phyloP scores from a whole-genome alignment of 2,113 vertebrate species.

The Ceyx margarethae region DNA sequence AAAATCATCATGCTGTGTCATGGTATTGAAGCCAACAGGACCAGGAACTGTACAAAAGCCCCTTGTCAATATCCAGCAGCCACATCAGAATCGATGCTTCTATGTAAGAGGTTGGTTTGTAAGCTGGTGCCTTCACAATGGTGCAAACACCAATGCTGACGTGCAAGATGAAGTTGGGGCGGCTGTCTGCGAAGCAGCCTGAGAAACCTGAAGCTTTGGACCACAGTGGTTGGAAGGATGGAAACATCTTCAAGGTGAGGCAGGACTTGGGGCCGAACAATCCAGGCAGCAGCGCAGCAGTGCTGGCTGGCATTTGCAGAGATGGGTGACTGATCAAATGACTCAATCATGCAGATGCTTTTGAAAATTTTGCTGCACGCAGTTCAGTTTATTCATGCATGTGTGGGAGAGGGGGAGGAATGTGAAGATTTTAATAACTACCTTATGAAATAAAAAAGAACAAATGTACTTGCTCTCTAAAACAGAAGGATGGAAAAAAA shows the following conservation, averaged over 20 bases:
- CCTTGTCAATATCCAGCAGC: neutral
- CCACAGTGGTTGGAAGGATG: neutral
- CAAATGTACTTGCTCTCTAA: constrained; percentile 35
- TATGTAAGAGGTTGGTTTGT: neutral
- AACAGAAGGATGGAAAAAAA: neutral
- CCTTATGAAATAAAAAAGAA: constrained; percentile 52
- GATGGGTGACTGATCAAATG: constrained; percentile 45
- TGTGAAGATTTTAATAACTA: constrained; percentile 59
- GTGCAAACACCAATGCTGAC: neutral
- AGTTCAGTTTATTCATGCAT: constrained; percentile 57
- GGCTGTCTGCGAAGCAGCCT: neutral
- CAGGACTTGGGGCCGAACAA: neutral
- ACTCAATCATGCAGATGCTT: constrained; percentile 67
- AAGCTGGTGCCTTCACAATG: neutral
- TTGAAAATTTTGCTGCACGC: constrained; percentile 51
- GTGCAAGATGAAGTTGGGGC: neutral
- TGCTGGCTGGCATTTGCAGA: constrained; percentile 21
- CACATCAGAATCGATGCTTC: fast-evolving
- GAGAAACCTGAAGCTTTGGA: neutral
- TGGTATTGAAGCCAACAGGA: neutral
- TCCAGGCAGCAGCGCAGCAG: constrained; percentile 14
- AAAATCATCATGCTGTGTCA: fast-evolving
- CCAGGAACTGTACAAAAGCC: neutral
- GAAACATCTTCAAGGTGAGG: neutral
- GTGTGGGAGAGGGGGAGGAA: constrained; percentile 65